A percentile compares a stretch with the other conserved stretches of the same genome.
These are phyloP conservation scores for Lytechinus variegatus DNA, from an alignment of 35 echinoderm and acorn worm genomes.

Conservation along the genomic window DNA sequence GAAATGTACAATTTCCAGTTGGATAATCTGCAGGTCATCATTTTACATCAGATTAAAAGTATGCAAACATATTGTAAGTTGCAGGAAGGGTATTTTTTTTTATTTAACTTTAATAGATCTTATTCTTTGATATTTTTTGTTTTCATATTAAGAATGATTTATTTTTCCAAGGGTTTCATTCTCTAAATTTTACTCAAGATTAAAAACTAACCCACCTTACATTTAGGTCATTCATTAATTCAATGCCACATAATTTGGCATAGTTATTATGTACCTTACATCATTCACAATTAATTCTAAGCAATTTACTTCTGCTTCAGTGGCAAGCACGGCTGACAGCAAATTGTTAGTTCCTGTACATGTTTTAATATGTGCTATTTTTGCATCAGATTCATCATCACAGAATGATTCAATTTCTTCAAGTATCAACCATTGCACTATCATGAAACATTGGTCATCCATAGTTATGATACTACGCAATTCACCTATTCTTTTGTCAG, in stretches of 20 bases:
- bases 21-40: too few species aligned
- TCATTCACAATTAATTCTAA: neutral
- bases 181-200: too few species aligned
- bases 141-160: too few species aligned
- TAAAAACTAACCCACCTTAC: too few species aligned
- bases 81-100: too few species aligned
- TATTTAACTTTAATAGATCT: too few species aligned
- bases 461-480: neutral
- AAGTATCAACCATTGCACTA: neutral
- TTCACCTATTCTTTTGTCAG: neutral
- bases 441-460: neutral
- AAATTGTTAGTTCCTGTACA: neutral
- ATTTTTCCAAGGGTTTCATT: too few species aligned
- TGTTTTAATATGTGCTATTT: neutral
- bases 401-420: neutral
- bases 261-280: neutral
- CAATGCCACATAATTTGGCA: constrained; percentile 25
- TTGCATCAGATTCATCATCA: neutral
- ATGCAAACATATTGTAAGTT: too few species aligned
- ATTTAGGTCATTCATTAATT: neutral
- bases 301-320: neutral
- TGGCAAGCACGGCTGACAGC: neutral
- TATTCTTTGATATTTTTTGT: too few species aligned
- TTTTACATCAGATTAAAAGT: too few species aligned
- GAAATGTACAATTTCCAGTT: too few species aligned